Percentiles rank a stretch among this genome's conserved stretches.
phyloP scores from a whole-genome alignment of 2,797 vertebrate genomes.

The Leptodactylus fallax region DNA sequence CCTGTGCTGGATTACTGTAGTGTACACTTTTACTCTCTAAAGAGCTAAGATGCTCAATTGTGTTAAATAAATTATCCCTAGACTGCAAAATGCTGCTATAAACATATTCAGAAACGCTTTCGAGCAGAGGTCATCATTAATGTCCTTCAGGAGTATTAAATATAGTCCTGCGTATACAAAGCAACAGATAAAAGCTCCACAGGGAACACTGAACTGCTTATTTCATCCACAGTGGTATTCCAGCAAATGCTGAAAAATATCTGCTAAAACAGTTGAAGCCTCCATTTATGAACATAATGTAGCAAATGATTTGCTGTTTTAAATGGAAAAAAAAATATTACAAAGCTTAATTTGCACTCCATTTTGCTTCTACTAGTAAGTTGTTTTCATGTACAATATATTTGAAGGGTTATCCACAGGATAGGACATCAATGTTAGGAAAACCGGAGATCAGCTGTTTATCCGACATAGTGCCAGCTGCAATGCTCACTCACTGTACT shows the following conservation, averaged over 20 bases:
- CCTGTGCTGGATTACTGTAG: neutral
- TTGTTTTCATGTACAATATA: no score
- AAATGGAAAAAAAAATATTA: conserved; percentile 18
- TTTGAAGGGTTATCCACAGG: no score
- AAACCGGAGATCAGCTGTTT: no score
- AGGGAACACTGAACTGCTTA: conserved; percentile 51
- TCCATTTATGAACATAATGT: conserved; percentile 28
- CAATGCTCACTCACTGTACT: no score
- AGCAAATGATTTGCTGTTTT: conserved; percentile 32
- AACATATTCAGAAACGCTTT: conserved; percentile 44
- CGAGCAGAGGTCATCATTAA: conserved; percentile 51
- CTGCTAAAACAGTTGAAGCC: conserved; percentile 48
- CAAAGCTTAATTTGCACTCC: conserved; percentile 19
- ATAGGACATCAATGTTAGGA: no score
- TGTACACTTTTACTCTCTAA: neutral
- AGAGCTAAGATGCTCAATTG: conserved; percentile 31
- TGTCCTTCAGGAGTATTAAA: conserved; percentile 61
- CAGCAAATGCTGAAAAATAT: conserved; percentile 36
- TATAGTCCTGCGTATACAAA: conserved; percentile 56
- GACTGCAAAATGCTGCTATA: conserved; percentile 41
- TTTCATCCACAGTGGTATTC: conserved; percentile 43
- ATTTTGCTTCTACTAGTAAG: neutral
- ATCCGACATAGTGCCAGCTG: no score
- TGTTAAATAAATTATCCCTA: conserved; percentile 52
- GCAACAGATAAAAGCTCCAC: conserved; percentile 55